Conservation (phyloP, 2,797 vertebrate genomes). For the Adrianichthys oophorus region DNA sequence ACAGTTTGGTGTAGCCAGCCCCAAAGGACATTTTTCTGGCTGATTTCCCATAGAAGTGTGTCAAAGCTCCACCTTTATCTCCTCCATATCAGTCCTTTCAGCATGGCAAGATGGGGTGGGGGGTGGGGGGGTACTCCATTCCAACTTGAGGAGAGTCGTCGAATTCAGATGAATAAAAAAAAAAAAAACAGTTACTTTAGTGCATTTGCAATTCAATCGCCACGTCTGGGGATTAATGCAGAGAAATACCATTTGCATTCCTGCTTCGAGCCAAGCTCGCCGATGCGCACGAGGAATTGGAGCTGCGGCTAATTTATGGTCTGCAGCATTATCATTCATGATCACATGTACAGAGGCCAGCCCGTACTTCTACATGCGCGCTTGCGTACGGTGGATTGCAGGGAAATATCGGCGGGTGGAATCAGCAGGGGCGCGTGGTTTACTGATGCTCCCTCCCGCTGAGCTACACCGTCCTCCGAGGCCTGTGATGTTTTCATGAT, state of each 20-base stretch:
- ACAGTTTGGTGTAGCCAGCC: neutral
- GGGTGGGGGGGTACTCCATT: slow-evolving; percentile 32
- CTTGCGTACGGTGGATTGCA: neutral
- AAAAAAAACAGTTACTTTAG: slow-evolving; percentile 69
- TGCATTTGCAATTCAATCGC: slow-evolving; percentile 73
- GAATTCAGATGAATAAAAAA: slow-evolving; percentile 66
- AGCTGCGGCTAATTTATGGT: slow-evolving; percentile 46
- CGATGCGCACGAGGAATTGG: slow-evolving; percentile 42
- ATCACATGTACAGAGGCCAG: slow-evolving; percentile 46
- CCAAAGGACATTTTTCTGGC: neutral
- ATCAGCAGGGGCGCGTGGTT: slow-evolving; percentile 38
- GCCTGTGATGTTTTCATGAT: slow-evolving; percentile 67
- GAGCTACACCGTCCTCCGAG: slow-evolving; percentile 57
- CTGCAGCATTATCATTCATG: slow-evolving; percentile 43
- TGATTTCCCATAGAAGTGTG: neutral
- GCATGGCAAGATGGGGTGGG: slow-evolving; percentile 33
- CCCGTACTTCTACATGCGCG: slow-evolving; percentile 23
- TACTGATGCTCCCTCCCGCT: slow-evolving; percentile 53
- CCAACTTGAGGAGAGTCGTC: slow-evolving; percentile 27
- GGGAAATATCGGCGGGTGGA: slow-evolving; percentile 18
- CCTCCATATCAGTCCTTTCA: slow-evolving; percentile 26
- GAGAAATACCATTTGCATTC: slow-evolving; percentile 70
- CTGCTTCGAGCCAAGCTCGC: slow-evolving; percentile 41
- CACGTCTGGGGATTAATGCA: slow-evolving; percentile 63
- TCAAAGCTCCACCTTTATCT: slow-evolving; percentile 11